These are phyloP conservation scores for Emys orbicularis DNA, from an alignment of 2,797 vertebrate species.

Conservation along the genomic window DNA sequence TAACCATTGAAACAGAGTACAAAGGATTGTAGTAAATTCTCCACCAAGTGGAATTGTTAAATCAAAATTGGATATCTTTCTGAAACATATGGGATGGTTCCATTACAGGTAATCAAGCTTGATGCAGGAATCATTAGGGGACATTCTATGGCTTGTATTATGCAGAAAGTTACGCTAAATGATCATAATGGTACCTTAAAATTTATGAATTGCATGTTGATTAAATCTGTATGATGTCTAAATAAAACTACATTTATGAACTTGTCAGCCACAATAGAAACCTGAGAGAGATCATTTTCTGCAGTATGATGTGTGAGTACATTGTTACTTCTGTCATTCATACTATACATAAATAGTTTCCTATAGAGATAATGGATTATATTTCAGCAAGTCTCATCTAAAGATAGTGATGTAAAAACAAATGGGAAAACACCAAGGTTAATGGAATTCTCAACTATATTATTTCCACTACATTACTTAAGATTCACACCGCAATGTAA, in stretches of 20 bases:
- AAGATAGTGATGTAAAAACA: conserved; percentile 54
- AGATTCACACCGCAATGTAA: conserved; percentile 23
- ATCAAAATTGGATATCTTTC: accelerated
- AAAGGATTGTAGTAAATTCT: background rate
- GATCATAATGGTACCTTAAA: background rate
- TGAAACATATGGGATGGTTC: background rate
- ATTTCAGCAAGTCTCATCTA: conserved; percentile 62
- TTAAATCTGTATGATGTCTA: conserved; percentile 11
- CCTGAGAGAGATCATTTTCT: background rate
- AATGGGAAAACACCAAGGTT: background rate
- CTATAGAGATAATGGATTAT: conserved; percentile 68
- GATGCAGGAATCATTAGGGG: background rate
- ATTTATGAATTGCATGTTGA: conserved; percentile 7
- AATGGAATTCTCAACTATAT: conserved; percentile 46
- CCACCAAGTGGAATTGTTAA: background rate
- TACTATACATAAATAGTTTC: conserved; percentile 23
- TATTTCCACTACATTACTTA: conserved; percentile 49
- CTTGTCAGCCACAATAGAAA: background rate
- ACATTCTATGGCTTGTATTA: background rate
- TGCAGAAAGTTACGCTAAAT: background rate
- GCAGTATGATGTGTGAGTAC: background rate
- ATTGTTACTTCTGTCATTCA: conserved; percentile 41
- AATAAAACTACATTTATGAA: conserved; percentile 21
- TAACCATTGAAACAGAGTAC: background rate
- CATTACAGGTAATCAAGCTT: background rate